A percentile compares a stretch with the other conserved stretches of the same genome.
Evolutionary conservation across 2,797 vertebrate genomes (phyloP).

Genomic region (Arremon brunneinucha): DNA sequence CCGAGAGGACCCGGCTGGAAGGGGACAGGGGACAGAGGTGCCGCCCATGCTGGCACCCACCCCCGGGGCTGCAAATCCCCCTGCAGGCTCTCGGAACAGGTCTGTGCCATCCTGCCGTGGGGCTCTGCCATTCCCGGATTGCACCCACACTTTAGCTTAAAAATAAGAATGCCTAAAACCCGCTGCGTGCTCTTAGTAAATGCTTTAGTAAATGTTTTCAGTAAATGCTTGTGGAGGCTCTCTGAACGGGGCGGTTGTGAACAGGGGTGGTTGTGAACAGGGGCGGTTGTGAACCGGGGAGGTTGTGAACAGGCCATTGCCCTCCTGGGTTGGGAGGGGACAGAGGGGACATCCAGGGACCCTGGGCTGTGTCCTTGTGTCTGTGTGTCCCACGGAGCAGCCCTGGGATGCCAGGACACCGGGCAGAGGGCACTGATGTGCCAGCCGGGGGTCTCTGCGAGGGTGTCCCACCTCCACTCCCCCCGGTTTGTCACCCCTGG

Average conservation of each 20-base stretch:
- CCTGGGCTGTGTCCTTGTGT: fast-evolving
- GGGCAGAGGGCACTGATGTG: background rate
- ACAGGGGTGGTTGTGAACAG: background rate
- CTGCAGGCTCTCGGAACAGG: background rate
- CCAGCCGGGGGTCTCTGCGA: background rate
- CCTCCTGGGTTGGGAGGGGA: background rate
- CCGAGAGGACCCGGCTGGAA: background rate
- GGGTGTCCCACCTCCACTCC: background rate
- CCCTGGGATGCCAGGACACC: background rate
- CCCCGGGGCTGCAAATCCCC: background rate
- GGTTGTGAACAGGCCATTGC: background rate
- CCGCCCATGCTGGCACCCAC: background rate
- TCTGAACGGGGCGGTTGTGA: background rate
- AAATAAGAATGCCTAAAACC: background rate
- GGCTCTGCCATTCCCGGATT: fast-evolving
- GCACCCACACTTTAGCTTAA: background rate
- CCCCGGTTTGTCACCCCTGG: background rate
- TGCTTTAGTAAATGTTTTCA: background rate
- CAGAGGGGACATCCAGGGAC: background rate
- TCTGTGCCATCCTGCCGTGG: background rate
- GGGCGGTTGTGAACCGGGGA: too few relatives aligned
- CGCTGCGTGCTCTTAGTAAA: background rate
- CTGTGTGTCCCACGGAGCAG: background rate
- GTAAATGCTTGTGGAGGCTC: background rate
- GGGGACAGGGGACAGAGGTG: fast-evolving